phyloP scores from a whole-genome alignment of 2,888 invertebrate genomes.

The Sarcophaga subvicina region DNA sequence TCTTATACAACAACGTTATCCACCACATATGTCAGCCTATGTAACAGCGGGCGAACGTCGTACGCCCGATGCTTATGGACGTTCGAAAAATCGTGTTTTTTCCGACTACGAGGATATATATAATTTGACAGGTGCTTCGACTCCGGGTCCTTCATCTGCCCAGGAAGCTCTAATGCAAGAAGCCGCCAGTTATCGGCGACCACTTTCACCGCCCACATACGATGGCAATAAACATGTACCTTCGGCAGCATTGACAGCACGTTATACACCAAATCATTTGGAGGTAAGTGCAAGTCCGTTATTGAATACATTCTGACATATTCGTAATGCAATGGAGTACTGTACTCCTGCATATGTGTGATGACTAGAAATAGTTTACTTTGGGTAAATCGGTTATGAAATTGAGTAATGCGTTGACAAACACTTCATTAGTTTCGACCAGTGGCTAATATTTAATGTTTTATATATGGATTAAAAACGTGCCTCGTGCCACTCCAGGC shows the following conservation, averaged over 20 bases:
- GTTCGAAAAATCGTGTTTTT: slow-evolving; percentile 83
- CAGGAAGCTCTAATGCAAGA: slow-evolving; percentile 74
- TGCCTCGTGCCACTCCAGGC: too few species aligned
- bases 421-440: too few species aligned
- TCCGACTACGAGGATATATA: slow-evolving; percentile 92
- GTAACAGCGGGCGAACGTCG: slow-evolving; percentile 85
- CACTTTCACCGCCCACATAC: slow-evolving; percentile 84
- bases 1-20: slow-evolving; percentile 78
- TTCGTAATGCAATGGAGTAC: too few species aligned
- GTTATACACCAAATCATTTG: slow-evolving; percentile 80
- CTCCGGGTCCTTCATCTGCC: slow-evolving; percentile 73
- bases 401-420: too few species aligned
- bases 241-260: slow-evolving; percentile 76
- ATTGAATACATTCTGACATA: not conserved
- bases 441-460: too few species aligned
- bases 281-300: slow-evolving; percentile 77
- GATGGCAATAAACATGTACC: slow-evolving; percentile 81
- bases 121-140: slow-evolving; percentile 80
- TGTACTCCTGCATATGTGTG: too few species aligned
- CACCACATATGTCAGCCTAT: slow-evolving; percentile 72
- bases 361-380: too few species aligned
- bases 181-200: slow-evolving; percentile 84
- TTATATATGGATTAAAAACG: too few species aligned
- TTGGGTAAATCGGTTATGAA: too few species aligned
- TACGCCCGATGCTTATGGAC: slow-evolving; percentile 92